Conservation (phyloP, 2,113 vertebrate genomes). For the Mormyrus lacerda region DNA sequence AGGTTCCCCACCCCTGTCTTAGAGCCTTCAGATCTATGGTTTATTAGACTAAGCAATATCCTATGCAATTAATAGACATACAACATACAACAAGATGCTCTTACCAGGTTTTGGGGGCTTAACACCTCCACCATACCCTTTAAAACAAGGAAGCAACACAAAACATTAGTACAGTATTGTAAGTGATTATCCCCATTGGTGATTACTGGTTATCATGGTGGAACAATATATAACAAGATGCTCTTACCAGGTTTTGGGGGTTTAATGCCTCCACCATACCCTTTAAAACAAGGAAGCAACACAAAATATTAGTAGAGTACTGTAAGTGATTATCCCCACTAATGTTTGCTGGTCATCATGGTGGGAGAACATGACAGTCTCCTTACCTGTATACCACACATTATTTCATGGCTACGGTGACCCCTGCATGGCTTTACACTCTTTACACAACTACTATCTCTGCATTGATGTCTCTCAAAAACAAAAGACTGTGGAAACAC, state of each 20-base stretch:
- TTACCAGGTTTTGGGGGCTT: constrained; percentile 21
- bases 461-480: not conserved
- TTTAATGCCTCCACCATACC: not conserved
- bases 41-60: not conserved
- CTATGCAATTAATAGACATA: not conserved
- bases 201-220: not conserved
- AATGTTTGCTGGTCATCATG: not conserved
- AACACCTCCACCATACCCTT: not conserved
- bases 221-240: not conserved
- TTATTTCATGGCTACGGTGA: not conserved
- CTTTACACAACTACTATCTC: not conserved
- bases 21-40: not conserved
- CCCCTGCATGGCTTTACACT: not conserved
- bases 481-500: not conserved
- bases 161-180: not conserved
- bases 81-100: not conserved
- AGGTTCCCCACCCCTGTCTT: not conserved
- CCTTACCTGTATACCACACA: not conserved
- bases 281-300: not conserved
- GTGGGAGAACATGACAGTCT: not conserved
- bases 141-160: not conserved
- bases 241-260: constrained; percentile 17
- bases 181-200: not conserved
- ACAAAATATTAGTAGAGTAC: not conserved
- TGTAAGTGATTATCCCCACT: not conserved